Base-by-base conservation (phyloP, 1,140 invertebrate species). In the Cydia strobilella region DNA sequence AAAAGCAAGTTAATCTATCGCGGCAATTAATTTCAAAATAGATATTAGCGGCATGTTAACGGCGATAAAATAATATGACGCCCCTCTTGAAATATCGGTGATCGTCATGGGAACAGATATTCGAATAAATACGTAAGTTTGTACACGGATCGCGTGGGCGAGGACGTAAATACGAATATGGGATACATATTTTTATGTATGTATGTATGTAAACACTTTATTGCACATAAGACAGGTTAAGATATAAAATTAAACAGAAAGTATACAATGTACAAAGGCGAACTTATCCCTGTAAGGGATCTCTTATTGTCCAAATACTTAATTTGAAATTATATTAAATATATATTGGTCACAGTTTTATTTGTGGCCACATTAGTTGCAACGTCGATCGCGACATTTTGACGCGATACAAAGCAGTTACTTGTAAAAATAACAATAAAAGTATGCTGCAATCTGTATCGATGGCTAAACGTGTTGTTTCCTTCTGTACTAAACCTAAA, bases 161-260 rank as follows among this genome's bases (percentile, higher is more conserved):
- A 81, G 82, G 74, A 82, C 78, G 80, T 76, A 78, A 81, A 85
- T 85, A 81, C 83, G 80, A 79, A 81, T 79, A 83, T 76, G 75
- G 69, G 80, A 86, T n/a, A n/a, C n/a, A n/a, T 87, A 89, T 88
- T 88, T 88, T 87, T 78, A 86, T n/a, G n/a, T n/a, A n/a, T n/a
- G n/a, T n/a, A n/a, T n/a, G n/a, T n/a, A n/a, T n/a, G n/a, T n/a
- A n/a, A n/a, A n/a, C n/a, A n/a, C n/a, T n/a, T n/a, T n/a, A n/a
- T n/a, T n/a, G n/a, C n/a, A n/a, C n/a, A n/a, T n/a, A n/a, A n/a
- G n/a, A n/a, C n/a, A n/a, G n/a, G n/a, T n/a, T n/a, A n/a, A n/a
- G n/a, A n/a, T n/a, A n/a, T n/a, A n/a, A n/a, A n/a, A n/a, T n/a
- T n/a, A n/a, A n/a, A n/a, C n/a, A n/a, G n/a, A n/a, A n/a, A n/a